A percentile compares a stretch with the other conserved stretches of the same genome.
These are phyloP conservation scores for Eumerus sabulonum DNA, from an alignment of 2,888 invertebrate species.

Conservation along the genomic window DNA sequence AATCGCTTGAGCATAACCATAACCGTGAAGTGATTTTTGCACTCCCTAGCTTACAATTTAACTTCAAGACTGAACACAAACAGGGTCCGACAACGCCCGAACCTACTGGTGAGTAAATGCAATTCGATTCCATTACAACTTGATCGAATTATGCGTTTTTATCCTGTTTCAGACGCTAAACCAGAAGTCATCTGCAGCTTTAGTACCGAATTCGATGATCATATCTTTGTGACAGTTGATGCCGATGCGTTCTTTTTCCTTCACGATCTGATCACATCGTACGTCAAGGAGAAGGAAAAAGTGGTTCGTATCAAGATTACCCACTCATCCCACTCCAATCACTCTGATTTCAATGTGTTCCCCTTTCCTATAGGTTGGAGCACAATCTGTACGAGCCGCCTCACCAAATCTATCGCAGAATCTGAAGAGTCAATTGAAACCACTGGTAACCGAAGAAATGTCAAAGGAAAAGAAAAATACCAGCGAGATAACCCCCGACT, in stretches of 20 bases:
- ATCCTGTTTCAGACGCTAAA: slow-evolving; percentile 82
- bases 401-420: slow-evolving; percentile 78
- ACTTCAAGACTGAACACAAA: slow-evolving; percentile 94
- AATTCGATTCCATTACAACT: neutral
- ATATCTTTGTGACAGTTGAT: slow-evolving; percentile 98
- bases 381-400: slow-evolving; percentile 76
- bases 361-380: too few species aligned
- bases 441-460: slow-evolving; percentile 75
- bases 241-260: slow-evolving; percentile 99
- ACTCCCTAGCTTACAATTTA: slow-evolving; percentile 93
- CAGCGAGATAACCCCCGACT: slow-evolving; percentile 37
- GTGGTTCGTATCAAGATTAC: slow-evolving; percentile 81
- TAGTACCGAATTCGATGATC: slow-evolving; percentile 98
- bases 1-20: slow-evolving; percentile 89
- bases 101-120: slow-evolving; percentile 80
- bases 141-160: neutral
- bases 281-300: slow-evolving; percentile 95
- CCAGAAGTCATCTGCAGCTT: slow-evolving; percentile 97
- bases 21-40: slow-evolving; percentile 98
- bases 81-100: slow-evolving; percentile 88
- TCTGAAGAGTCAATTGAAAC: slow-evolving; percentile 74
- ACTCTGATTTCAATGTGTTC: too few species aligned
- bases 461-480: slow-evolving; percentile 73
- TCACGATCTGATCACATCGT: slow-evolving; percentile 97
- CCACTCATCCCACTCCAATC: neutral